These are phyloP conservation scores for Holothuria scabra DNA, from an alignment of 53 echinoderm and acorn worm genomes.

Conservation along the genomic window DNA sequence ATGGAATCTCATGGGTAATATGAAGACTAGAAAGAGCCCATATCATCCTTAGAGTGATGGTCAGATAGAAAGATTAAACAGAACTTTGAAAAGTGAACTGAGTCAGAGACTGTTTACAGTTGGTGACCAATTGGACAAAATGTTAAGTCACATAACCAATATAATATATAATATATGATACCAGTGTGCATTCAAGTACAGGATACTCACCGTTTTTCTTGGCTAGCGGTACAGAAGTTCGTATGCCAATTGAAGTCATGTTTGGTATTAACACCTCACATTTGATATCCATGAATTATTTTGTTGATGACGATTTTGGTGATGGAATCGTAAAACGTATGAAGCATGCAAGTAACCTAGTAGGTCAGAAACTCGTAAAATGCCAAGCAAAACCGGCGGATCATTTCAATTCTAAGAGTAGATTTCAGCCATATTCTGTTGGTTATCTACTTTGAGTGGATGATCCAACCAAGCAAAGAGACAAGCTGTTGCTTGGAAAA, in stretches of 20 bases:
- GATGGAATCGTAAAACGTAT: not conserved
- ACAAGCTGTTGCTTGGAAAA: conserved; percentile 57
- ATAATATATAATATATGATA: no score
- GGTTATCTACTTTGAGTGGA: conserved; percentile 47
- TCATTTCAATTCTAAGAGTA: not conserved
- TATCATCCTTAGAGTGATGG: conserved; percentile 11
- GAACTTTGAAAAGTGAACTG: conserved; percentile 50
- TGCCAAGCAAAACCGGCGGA: not conserved
- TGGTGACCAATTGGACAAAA: conserved; percentile 28
- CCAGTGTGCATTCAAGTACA: conserved; percentile 51
- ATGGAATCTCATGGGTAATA: conserved; percentile 8
- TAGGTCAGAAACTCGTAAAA: not conserved
- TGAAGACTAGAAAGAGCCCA: not conserved
- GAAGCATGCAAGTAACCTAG: conserved; percentile 12
- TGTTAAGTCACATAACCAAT: no score
- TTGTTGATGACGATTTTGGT: conserved; percentile 4
- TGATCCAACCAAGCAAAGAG: conserved; percentile 34
- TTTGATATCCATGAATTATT: not conserved
- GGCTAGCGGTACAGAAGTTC: conserved; percentile 54
- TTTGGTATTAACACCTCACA: no score
- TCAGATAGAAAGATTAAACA: conserved; percentile 49
- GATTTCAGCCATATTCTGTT: conserved; percentile 49
- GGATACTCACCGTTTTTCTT: no score
- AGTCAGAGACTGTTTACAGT: conserved; percentile 44
- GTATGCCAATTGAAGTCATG: conserved; percentile 40